These are phyloP conservation scores for Gymnoscopelus microlampas DNA, from an alignment of 2,797 vertebrate species.

Conservation along the genomic window DNA sequence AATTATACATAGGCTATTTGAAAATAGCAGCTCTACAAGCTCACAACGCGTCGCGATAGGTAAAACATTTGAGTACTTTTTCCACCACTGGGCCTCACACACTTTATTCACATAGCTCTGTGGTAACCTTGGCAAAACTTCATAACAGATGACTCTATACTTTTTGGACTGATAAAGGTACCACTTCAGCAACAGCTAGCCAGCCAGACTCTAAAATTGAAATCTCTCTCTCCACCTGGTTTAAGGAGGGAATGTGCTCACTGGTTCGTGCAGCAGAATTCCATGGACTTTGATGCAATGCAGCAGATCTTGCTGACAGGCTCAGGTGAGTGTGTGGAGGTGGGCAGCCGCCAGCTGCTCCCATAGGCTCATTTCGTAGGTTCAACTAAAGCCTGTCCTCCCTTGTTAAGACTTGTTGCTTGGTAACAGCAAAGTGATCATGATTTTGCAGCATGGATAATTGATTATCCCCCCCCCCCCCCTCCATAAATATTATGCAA, in stretches of 20 bases:
- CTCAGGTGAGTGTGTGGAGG: constrained; percentile 46
- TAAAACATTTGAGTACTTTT: too few species aligned
- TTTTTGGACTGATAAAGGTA: background rate
- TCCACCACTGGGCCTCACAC: constrained; percentile 9
- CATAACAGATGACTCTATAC: constrained; percentile 1
- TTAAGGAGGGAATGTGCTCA: constrained; percentile 12
- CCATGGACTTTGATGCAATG: constrained; percentile 59
- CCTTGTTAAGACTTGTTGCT: constrained; percentile 71
- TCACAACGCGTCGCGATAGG: too few species aligned
- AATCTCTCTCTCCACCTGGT: background rate
- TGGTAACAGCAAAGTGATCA: constrained; percentile 73
- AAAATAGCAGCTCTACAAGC: too few species aligned
- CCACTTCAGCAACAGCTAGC: too few species aligned
- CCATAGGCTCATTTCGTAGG: constrained; percentile 35
- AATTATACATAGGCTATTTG: too few species aligned
- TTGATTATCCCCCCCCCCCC: constrained; percentile 24
- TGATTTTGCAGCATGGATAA: constrained; percentile 54
- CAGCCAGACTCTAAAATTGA: too few species aligned
- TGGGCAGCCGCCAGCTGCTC: constrained; percentile 64
- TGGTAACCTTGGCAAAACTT: constrained; percentile 18
- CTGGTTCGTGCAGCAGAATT: constrained; percentile 29
- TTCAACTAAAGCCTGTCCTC: constrained; percentile 51
- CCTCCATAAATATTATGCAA: too few species aligned
- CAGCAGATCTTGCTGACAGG: constrained; percentile 58
- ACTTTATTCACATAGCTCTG: constrained; percentile 55